Evolutionary conservation across 2,888 invertebrate species (phyloP).

Genomic region (Tetranychus piercei): DNA sequence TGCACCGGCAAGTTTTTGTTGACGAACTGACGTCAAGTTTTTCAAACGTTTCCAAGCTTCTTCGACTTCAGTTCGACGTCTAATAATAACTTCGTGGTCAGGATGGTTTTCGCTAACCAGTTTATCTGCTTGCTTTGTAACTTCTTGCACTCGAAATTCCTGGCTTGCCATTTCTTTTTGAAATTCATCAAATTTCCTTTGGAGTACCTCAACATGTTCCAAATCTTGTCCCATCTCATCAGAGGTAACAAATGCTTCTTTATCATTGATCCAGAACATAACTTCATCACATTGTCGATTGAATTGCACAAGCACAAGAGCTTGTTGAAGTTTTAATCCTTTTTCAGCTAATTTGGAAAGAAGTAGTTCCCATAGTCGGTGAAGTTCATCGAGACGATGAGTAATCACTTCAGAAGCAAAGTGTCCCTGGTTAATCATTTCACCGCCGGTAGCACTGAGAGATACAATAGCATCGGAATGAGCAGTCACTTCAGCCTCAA

Average conservation of each 20-base stretch:
- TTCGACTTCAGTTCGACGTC: conserved; percentile 61
- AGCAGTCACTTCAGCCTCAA: conserved; percentile 95
- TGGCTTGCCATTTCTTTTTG: conserved; percentile 96
- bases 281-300: conserved; percentile 92
- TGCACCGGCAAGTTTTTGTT: conserved; percentile 91
- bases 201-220: conserved; percentile 95
- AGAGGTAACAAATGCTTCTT: conserved; percentile 84
- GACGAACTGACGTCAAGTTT: conserved; percentile 75
- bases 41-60: conserved; percentile 92
- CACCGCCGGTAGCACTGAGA: conserved; percentile 46
- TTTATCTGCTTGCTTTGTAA: conserved; percentile 82
- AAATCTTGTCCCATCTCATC: conserved; percentile 96
- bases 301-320: conserved; percentile 90
- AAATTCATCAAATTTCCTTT: conserved; percentile 98
- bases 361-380: conserved; percentile 84
- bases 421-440: conserved; percentile 91
- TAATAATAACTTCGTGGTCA: conserved; percentile 53
- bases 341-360: conserved; percentile 86
- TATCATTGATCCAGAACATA: conserved; percentile 99
- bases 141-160: conserved; percentile 86
- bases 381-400: conserved; percentile 52
- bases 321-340: conserved; percentile 89
- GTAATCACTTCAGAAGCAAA: conserved; percentile 82
- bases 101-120: conserved; percentile 83
- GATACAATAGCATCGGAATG: conserved; percentile 95